These are phyloP conservation scores for Otis tarda DNA, from an alignment of 2,113 vertebrate species.

Conservation along the genomic window DNA sequence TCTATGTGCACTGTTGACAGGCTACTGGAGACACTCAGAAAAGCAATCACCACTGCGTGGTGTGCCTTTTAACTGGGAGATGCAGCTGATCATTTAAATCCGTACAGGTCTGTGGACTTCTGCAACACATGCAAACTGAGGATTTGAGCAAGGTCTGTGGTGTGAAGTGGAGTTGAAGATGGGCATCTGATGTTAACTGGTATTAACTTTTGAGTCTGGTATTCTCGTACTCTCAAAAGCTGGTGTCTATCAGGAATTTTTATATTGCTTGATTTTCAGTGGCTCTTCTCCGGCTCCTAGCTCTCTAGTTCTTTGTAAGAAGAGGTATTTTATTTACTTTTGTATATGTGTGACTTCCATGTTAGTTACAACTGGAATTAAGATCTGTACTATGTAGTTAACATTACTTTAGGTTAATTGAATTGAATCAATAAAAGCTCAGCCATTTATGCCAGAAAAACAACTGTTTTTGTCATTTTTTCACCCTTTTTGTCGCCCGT, in stretches of 20 bases:
- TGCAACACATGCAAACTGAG: not conserved
- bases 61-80: not conserved
- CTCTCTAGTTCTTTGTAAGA: not conserved
- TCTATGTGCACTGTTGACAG: rapidly evolving
- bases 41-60: not conserved
- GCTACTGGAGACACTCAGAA: not conserved
- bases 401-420: not conserved
- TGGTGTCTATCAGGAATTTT: not conserved
- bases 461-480: not conserved
- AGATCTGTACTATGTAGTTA: not conserved
- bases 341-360: not conserved
- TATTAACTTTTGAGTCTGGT: not conserved
- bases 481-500: not conserved
- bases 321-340: not conserved
- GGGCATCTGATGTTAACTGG: not conserved
- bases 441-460: not conserved
- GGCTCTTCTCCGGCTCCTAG: not conserved
- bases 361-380: not conserved
- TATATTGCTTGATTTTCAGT: not conserved
- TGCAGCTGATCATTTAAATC: not conserved
- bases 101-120: not conserved
- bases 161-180: not conserved
- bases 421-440: not conserved
- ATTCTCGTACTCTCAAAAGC: not conserved
- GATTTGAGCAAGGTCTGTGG: not conserved